phyloP scores from a whole-genome alignment of 35 echinoderm and acorn worm species.

The Hemicentrotus pulcherrimus region DNA sequence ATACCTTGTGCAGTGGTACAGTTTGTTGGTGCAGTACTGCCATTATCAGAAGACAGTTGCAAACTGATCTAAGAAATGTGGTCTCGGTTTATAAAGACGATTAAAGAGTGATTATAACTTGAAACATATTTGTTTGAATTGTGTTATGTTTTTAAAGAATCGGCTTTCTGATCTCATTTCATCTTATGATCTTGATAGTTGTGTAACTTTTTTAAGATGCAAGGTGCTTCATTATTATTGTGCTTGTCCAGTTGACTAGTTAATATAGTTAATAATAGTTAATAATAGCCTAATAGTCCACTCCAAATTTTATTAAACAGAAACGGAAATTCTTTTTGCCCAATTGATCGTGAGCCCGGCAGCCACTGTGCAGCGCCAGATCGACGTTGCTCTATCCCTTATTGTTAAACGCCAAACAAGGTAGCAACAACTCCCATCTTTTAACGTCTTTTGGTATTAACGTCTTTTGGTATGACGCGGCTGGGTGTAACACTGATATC shows the following conservation, averaged over 20 bases:
- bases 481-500: no score
- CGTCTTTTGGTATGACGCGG: no score
- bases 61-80: conserved; percentile 24
- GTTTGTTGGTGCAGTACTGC: conserved; percentile 28
- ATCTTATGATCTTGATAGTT: background rate
- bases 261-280: no score
- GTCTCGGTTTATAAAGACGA: conserved; percentile 29
- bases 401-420: no score
- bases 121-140: background rate
- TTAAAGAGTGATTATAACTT: conserved; percentile 55
- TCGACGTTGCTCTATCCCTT: no score
- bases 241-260: background rate
- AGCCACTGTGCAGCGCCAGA: no score
- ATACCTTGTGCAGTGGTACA: conserved; percentile 25
- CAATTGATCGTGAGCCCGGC: no score
- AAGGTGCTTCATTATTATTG: background rate
- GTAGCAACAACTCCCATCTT: no score
- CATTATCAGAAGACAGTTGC: conserved; percentile 8
- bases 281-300: no score
- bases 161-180: background rate
- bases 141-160: background rate
- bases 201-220: background rate
- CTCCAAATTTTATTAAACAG: no score
- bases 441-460: no score
- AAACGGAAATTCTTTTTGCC: no score